Percentiles rank a stretch among this genome's conserved stretches.
These are phyloP conservation scores for Trachymyrmex cornetzi DNA, from an alignment of 1,140 invertebrate species.

Conservation along the genomic window DNA sequence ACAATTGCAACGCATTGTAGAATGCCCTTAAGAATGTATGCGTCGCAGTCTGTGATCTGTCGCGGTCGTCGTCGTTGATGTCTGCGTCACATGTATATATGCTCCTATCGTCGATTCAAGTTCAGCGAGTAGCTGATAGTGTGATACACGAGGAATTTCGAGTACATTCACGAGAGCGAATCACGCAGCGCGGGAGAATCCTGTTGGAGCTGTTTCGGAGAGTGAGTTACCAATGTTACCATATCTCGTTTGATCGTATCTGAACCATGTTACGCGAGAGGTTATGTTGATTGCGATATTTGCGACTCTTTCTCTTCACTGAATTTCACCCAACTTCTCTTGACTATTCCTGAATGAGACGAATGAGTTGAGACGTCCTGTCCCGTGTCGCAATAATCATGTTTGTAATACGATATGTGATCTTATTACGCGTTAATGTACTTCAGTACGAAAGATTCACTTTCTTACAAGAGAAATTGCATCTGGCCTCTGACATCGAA, in stretches of 20 bases:
- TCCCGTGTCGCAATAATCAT: no score
- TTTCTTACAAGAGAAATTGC: neutral
- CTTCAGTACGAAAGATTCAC: neutral
- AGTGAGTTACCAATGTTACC: neutral
- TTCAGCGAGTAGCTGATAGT: neutral
- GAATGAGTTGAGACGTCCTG: no score
- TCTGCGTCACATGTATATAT: neutral
- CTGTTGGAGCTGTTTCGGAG: neutral
- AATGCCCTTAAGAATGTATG: no score
- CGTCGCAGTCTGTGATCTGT: no score
- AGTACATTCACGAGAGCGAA: neutral
- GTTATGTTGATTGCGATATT: conserved; percentile 9
- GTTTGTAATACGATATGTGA: neutral
- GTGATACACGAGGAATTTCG: neutral
- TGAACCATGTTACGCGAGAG: neutral
- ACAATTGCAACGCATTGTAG: no score
- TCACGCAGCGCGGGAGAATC: neutral
- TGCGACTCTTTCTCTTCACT: no score
- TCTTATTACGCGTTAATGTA: neutral
- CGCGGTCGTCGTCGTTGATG: neutral
- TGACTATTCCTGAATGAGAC: no score
- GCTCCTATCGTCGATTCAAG: no score
- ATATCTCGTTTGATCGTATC: neutral
- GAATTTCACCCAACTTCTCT: neutral
- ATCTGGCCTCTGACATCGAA: neutral